Evolutionary conservation across 2,797 vertebrate genomes (phyloP), one percentile per base, ranked within the genome.

Genomic region (Oreortyx pictus): DNA sequence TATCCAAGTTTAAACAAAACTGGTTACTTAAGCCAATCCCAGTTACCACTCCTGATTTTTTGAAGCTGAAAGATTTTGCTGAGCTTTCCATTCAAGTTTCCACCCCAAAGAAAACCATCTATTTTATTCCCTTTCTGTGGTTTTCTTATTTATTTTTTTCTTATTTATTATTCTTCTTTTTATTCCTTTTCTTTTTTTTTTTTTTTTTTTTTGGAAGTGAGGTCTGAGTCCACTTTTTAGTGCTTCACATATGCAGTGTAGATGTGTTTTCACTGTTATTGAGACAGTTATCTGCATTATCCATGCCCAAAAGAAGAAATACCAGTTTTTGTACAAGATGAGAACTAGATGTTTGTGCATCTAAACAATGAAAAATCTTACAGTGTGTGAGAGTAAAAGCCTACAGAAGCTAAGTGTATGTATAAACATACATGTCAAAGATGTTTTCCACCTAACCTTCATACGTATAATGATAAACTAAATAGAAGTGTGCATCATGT

Each of bases 1-100:
- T 75, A 43, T 83, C 76, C 66, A 89, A 27, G 50, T 94, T 94
- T 72, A 81, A 90, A 89, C 62, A 88, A 79, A 93, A 75, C 56
- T 78, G 7, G 66, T 87, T 87, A 27, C 19, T 70, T 27, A 8
- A 67, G 62, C 62, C 79, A 94, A 46, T 4, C 11, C 46, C 2
- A 0, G n/a, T 92, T 93, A 91, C 47, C 31, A 56, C 56, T 86
- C 68, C 23, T 61, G 56, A 6, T 37, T 78, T 88, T 56, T 91
- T 52, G 15, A 43, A 78, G 52, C 57, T 59, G 41, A 41, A 27
- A 67, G 19, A 33, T 64, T 89, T 78, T 84, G 76, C 62, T 82
- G 11, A 56, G 29, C 59, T 86, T 81, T 8, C 5, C 44, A 4
- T 87, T 46, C 25, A 65, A 62, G 18, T 25, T 17, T 3, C 11